A percentile compares a stretch with the other conserved stretches of the same genome.
phyloP scores from a whole-genome alignment of 2,888 invertebrate genomes.

The Apomyelois bistriatella region DNA sequence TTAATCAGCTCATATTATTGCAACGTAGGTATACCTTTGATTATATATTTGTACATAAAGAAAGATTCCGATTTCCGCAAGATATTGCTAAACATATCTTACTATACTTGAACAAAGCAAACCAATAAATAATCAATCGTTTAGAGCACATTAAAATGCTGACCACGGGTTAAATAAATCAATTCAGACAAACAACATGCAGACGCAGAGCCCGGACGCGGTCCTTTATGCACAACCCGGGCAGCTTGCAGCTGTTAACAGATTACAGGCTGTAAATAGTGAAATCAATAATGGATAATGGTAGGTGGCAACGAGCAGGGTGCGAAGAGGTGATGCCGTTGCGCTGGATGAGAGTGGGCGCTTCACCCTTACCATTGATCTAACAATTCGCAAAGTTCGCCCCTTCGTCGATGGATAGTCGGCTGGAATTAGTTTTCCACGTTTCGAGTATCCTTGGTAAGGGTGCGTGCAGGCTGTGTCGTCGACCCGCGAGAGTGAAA shows the following conservation, averaged over 20 bases:
- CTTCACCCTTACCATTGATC: slow-evolving; percentile 48
- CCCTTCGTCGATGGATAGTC: neutral
- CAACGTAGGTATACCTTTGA: too few species aligned
- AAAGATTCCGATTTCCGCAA: too few species aligned
- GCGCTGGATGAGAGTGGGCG: slow-evolving; percentile 36
- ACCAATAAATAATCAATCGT: slow-evolving; percentile 5
- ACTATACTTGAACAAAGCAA: neutral
- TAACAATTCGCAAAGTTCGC: slow-evolving; percentile 9
- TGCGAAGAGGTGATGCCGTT: slow-evolving; percentile 38
- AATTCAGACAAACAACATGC: slow-evolving; percentile 17
- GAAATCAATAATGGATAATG: slow-evolving; percentile 75
- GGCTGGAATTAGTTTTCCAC: slow-evolving; percentile 13
- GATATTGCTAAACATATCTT: too few species aligned
- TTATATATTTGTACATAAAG: too few species aligned
- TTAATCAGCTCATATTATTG: too few species aligned
- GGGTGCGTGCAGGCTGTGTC: slow-evolving; percentile 68
- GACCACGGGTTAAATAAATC: slow-evolving; percentile 17
- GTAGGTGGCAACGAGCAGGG: slow-evolving; percentile 47
- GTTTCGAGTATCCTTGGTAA: slow-evolving; percentile 53
- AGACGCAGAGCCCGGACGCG: slow-evolving; percentile 11
- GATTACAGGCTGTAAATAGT: slow-evolving; percentile 70
- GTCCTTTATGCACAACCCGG: slow-evolving; percentile 34
- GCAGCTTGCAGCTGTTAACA: slow-evolving; percentile 55
- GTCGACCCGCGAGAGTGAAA: slow-evolving; percentile 77
- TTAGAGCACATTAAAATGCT: neutral